Percentiles rank a stretch among this genome's conserved stretches.
phyloP scores from a whole-genome alignment of 2,888 invertebrate genomes.

The Heliconius aoede region DNA sequence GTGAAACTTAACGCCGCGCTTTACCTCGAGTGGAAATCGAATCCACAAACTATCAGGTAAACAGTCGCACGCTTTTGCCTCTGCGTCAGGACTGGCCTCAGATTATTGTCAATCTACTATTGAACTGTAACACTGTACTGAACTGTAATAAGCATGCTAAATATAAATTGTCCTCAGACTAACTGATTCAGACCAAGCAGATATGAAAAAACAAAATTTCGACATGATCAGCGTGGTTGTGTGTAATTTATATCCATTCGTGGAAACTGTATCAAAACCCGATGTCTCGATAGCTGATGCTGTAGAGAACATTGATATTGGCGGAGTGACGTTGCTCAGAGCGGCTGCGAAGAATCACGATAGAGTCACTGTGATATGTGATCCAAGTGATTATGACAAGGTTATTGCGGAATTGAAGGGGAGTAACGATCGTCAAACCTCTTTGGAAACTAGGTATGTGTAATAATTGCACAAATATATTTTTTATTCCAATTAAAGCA shows the following conservation, averaged over 20 bases:
- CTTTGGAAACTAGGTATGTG: constrained; percentile 86
- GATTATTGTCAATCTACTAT: too few species aligned
- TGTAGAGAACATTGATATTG: constrained; percentile 98
- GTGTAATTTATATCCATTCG: constrained; percentile 98
- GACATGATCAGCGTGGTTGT: constrained; percentile 94
- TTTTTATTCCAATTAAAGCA: too few species aligned
- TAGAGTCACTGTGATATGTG: constrained; percentile 96
- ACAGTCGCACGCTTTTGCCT: too few species aligned
- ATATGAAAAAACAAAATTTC: constrained; percentile 91
- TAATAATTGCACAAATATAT: too few species aligned
- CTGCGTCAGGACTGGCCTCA: too few species aligned
- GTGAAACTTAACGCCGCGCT: too few species aligned
- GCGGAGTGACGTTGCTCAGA: constrained; percentile 96
- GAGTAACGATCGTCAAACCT: constrained; percentile 87
- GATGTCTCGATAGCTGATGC: constrained; percentile 93
- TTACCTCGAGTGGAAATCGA: too few species aligned
- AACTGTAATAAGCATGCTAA: neutral
- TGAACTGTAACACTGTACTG: too few species aligned
- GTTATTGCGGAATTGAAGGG: constrained; percentile 88
- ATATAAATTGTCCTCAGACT: constrained; percentile 69
- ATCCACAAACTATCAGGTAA: too few species aligned
- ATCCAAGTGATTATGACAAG: constrained; percentile 92
- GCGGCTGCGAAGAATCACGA: constrained; percentile 99
- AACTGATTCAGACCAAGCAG: constrained; percentile 90
- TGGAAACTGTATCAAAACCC: constrained; percentile 91